phyloP scores from a whole-genome alignment of 2,113 vertebrate species.

The Zapus hudsonius region DNA sequence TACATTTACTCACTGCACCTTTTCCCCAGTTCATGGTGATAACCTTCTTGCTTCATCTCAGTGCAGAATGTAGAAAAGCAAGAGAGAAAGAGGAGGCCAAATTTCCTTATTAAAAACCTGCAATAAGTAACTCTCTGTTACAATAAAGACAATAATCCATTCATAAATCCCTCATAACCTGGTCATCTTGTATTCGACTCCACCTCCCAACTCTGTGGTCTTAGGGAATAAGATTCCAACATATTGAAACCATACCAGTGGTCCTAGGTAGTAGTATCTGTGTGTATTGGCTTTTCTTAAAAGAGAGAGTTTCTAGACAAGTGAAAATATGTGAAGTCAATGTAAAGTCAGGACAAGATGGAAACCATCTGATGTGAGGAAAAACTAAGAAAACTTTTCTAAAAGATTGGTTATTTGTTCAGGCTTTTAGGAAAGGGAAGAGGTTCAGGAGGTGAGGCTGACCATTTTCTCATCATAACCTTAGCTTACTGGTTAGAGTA shows the following conservation, averaged over 20 bases:
- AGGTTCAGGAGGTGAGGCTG: neutral
- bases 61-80: neutral
- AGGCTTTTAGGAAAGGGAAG: neutral
- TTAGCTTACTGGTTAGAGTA: neutral
- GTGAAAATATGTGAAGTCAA: slow-evolving; percentile 20
- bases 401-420: neutral
- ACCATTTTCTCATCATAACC: no score
- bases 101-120: neutral
- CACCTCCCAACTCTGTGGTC: neutral
- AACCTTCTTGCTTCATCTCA: neutral
- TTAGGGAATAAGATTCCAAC: neutral
- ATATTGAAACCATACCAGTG: neutral
- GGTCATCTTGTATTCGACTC: neutral
- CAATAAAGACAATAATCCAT: neutral
- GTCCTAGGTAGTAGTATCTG: neutral
- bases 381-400: neutral
- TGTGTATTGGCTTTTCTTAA: neutral
- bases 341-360: neutral
- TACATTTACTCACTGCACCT: no score
- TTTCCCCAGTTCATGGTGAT: neutral
- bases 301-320: neutral
- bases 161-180: neutral
- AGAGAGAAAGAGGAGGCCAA: neutral
- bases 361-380: neutral
- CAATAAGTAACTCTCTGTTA: neutral